phyloP scores from a whole-genome alignment of 2,113 vertebrate genomes.

The Oreochromis aureus region DNA sequence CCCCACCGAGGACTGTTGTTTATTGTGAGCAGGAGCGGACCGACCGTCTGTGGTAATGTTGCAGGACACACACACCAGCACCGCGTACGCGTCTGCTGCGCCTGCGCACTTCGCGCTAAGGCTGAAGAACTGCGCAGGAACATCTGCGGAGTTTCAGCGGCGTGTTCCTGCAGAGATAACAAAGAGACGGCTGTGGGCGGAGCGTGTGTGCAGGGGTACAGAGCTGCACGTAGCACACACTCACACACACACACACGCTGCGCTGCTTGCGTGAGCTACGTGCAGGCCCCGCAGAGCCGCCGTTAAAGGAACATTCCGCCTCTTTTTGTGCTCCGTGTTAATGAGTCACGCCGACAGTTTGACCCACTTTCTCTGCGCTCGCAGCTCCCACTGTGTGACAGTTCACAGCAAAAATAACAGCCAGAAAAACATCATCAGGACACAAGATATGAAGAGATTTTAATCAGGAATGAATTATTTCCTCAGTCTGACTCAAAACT shows the following conservation, averaged over 20 bases:
- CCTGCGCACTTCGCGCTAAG: neutral
- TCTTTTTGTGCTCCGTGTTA: neutral
- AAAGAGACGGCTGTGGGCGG: neutral
- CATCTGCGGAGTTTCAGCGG: neutral
- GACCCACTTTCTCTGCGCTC: neutral
- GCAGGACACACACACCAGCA: neutral
- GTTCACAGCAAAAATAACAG: neutral
- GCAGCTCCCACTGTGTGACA: neutral
- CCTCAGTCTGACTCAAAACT: neutral
- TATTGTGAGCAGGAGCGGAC: neutral
- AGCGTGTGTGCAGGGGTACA: neutral
- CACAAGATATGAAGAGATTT: neutral
- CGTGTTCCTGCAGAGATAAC: neutral
- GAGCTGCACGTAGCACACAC: neutral
- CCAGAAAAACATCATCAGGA: neutral
- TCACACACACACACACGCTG: fast-evolving
- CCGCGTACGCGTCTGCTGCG: neutral
- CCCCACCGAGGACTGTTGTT: slow-evolving; percentile 41
- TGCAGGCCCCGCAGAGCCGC: neutral
- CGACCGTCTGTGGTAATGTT: neutral
- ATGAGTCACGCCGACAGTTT: neutral
- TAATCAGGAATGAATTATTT: neutral
- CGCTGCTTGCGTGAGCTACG: slow-evolving; percentile 9
- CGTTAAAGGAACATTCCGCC: neutral
- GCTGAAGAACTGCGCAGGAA: neutral